A percentile compares a stretch with the other conserved stretches of the same genome.
Conservation (phyloP, 2,888 invertebrate genomes). For the Drosophila colorata region DNA sequence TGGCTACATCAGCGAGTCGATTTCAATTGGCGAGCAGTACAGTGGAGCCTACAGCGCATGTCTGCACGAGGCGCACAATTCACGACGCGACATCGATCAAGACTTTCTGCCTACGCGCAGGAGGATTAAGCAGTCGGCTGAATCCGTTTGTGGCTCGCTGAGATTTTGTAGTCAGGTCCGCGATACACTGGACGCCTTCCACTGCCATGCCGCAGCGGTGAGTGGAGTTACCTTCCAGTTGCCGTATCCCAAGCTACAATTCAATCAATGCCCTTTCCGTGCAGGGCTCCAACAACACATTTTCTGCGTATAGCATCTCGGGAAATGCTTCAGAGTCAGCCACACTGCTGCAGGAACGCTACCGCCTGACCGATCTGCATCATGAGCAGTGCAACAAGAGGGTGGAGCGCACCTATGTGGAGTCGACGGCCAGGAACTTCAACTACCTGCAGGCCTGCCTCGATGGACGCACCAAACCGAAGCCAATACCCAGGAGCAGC, state of each 20-base stretch:
- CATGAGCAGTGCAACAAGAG: constrained; percentile 71
- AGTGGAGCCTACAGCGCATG: constrained; percentile 66
- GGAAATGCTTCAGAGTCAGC: constrained; percentile 80
- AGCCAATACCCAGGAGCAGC: constrained; percentile 41
- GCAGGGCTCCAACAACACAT: constrained; percentile 79
- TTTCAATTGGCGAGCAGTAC: constrained; percentile 64
- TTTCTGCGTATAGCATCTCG: constrained; percentile 74
- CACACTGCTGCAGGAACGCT: constrained; percentile 71
- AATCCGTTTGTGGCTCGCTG: constrained; percentile 60
- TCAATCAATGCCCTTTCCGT: background rate
- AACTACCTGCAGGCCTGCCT: constrained; percentile 76
- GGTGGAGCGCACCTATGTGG: constrained; percentile 75
- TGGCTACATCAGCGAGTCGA: constrained; percentile 75
- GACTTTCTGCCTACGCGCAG: constrained; percentile 62
- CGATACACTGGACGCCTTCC: constrained; percentile 67
- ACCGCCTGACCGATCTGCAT: constrained; percentile 71
- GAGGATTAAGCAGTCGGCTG: constrained; percentile 52
- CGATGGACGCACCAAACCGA: constrained; percentile 67
- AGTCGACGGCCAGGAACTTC: constrained; percentile 72
- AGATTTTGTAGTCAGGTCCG: constrained; percentile 52
- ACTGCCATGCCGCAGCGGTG: constrained; percentile 75
- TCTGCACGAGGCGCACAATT: constrained; percentile 42
- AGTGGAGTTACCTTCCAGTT: constrained; percentile 42
- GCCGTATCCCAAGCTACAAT: background rate
- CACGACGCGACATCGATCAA: constrained; percentile 63